A percentile compares a stretch with the other conserved stretches of the same genome.
Evolutionary conservation across 2,888 invertebrate species (phyloP).

Genomic region (Octodonta nipae): DNA sequence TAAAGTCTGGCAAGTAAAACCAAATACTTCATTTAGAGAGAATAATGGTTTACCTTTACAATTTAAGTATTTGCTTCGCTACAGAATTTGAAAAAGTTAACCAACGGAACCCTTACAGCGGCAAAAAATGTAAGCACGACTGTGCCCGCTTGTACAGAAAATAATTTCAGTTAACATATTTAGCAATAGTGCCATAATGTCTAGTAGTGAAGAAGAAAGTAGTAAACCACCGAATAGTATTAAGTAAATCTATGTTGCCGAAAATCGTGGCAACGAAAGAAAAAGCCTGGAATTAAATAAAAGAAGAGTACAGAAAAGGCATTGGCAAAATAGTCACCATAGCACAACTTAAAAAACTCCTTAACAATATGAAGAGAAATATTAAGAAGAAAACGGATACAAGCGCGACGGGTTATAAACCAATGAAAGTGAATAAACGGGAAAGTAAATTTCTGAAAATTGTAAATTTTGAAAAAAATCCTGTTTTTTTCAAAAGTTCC

Average conservation of each 20-base stretch:
- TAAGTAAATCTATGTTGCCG: conserved; percentile 6
- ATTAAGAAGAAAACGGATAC: conserved; percentile 6
- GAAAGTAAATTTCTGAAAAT: conserved; percentile 5
- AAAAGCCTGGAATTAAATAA: conserved; percentile 6
- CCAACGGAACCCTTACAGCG: neutral
- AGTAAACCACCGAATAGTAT: neutral
- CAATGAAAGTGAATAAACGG: conserved; percentile 4
- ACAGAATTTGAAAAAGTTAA: neutral
- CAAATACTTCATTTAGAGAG: conserved; percentile 2
- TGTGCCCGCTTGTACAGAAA: conserved; percentile 3
- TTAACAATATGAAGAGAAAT: no score
- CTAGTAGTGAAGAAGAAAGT: conserved; percentile 6
- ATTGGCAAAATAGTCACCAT: no score
- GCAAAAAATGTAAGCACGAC: conserved; percentile 3
- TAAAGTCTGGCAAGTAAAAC: conserved; percentile 1
- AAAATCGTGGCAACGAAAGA: conserved; percentile 6
- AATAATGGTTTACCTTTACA: conserved; percentile 2
- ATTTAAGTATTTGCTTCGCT: conserved; percentile 1
- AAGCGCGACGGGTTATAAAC: conserved; percentile 4
- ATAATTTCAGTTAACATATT: no score
- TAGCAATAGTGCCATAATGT: conserved; percentile 4
- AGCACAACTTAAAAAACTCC: conserved; percentile 4
- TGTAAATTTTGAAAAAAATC: conserved; percentile 6
- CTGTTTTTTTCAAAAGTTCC: conserved; percentile 5
- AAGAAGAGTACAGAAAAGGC: conserved; percentile 5